These are phyloP conservation scores for Melieria crassipennis DNA, from an alignment of 2,888 invertebrate genomes.

Conservation along the genomic window DNA sequence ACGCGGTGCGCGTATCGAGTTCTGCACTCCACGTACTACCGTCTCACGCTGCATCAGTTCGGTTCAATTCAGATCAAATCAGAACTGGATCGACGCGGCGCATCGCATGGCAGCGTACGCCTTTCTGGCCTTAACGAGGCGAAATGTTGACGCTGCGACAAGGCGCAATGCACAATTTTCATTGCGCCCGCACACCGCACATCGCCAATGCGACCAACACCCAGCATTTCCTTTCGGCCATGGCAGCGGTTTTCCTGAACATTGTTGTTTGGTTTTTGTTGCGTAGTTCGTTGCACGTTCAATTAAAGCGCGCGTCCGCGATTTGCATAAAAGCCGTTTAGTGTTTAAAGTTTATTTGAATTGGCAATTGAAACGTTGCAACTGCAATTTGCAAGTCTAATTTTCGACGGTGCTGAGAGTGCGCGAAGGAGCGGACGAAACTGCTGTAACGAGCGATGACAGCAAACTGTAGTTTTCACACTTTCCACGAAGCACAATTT, in stretches of 20 bases:
- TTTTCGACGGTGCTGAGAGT: conserved; percentile 29
- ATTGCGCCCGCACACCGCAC: neutral
- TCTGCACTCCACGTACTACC: neutral
- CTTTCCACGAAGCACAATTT: too few species aligned
- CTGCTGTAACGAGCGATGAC: too few species aligned
- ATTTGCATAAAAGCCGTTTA: conserved; percentile 62
- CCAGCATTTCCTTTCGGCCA: neutral
- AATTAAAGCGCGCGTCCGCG: conserved; percentile 52
- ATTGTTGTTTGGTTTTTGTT: neutral
- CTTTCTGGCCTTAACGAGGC: too few species aligned
- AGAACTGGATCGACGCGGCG: conserved; percentile 5
- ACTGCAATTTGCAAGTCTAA: conserved; percentile 57
- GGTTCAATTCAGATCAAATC: neutral
- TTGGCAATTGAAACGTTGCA: conserved; percentile 42
- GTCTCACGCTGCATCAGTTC: neutral
- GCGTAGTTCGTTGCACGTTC: conserved; percentile 14
- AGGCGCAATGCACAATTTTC: too few species aligned
- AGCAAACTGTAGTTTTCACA: too few species aligned
- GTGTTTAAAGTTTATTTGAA: conserved; percentile 60
- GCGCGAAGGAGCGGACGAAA: neutral
- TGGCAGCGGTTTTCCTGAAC: neutral
- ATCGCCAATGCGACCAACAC: neutral
- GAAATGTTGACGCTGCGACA: too few species aligned
- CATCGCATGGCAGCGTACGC: too few species aligned
- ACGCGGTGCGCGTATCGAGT: neutral